Evolutionary conservation across 2,888 invertebrate species (phyloP).

Genomic region (Formica aserva): DNA sequence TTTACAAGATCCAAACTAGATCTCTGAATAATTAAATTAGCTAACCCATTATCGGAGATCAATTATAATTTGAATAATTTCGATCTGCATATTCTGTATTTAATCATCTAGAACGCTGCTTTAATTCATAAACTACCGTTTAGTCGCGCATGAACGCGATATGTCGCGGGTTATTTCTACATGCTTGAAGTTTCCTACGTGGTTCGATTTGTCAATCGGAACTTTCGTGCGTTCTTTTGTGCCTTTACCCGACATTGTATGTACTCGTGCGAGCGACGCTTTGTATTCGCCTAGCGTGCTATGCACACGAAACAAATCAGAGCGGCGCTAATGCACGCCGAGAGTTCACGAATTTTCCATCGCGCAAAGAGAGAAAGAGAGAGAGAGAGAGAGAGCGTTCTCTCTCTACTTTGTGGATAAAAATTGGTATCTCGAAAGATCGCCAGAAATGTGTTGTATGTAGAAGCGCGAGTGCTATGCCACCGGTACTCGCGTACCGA

Average conservation of each 20-base stretch:
- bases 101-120: conserved; percentile 8
- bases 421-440: conserved; percentile 47
- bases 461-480: conserved; percentile 7
- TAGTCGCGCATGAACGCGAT: conserved; percentile 5
- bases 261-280: conserved; percentile 31
- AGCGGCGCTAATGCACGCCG: conserved; percentile 39
- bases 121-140: conserved; percentile 33
- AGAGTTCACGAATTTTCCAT: conserved; percentile 37
- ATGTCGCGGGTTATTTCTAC: conserved; percentile 36
- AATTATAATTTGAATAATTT: conserved; percentile 41
- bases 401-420: not conserved
- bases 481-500: conserved; percentile 27
- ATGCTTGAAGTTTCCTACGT: conserved; percentile 39
- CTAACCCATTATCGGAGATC: conserved; percentile 28
- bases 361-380: not conserved
- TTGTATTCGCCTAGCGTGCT: conserved; percentile 38
- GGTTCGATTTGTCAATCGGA: conserved; percentile 47
- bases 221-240: conserved; percentile 45
- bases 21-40: conserved; percentile 29
- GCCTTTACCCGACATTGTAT: conserved; percentile 31
- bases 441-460: conserved; percentile 22
- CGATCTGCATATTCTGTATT: conserved; percentile 28
- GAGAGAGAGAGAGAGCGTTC: not conserved
- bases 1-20: not conserved
- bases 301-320: conserved; percentile 48